Evolutionary conservation across 2,888 invertebrate species (phyloP).

Genomic region (Chouioia cunea): DNA sequence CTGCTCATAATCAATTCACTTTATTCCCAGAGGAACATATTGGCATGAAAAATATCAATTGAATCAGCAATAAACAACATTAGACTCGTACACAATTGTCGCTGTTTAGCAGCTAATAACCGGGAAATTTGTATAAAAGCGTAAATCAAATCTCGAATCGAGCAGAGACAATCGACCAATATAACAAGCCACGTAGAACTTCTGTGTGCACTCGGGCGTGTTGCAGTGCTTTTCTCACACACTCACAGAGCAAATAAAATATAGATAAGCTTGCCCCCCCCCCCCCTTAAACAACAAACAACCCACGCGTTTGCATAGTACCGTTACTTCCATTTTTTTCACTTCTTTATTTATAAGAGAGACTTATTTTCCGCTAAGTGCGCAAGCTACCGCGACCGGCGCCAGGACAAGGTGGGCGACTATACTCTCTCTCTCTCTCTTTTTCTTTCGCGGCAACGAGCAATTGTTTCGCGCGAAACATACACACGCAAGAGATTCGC

Average conservation of each 20-base stretch:
- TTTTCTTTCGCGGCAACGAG: slow-evolving; percentile 39
- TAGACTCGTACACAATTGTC: no score
- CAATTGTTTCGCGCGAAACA: slow-evolving; percentile 37
- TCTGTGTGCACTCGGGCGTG: neutral
- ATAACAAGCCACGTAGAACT: slow-evolving; percentile 10
- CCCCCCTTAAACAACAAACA: slow-evolving; percentile 15
- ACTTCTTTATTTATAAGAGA: slow-evolving; percentile 16
- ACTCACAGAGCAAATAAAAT: neutral
- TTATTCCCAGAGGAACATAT: neutral
- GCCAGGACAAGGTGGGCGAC: slow-evolving; percentile 24
- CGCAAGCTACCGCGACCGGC: neutral
- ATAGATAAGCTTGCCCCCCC: neutral
- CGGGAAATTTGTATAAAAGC: slow-evolving; percentile 1
- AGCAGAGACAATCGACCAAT: slow-evolving; percentile 21
- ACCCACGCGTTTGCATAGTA: slow-evolving; percentile 2
- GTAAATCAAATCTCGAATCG: slow-evolving; percentile 14
- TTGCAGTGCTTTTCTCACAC: neutral
- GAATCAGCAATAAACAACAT: no score
- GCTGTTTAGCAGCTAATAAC: neutral
- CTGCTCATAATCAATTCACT: neutral
- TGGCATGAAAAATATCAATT: neutral
- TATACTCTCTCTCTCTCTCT: no score
- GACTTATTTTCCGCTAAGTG: slow-evolving; percentile 30
- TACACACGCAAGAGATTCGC: neutral
- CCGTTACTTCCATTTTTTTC: neutral